Conservation (phyloP, 2,113 vertebrate species). For the Ciconia maguari region DNA sequence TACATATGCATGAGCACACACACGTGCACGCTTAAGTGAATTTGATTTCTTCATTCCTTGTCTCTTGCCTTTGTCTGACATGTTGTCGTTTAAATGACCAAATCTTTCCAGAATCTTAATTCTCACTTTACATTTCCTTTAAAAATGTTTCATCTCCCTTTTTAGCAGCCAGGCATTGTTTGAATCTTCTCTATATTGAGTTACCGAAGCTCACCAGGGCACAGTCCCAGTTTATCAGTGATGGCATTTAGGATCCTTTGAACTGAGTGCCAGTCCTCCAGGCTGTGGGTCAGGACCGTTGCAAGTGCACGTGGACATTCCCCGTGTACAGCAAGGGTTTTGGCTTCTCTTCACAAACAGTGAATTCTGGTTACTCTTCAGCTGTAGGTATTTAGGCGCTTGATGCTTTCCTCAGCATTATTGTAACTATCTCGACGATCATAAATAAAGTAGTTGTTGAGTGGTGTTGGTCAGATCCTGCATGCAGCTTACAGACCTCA, state of each 20-base stretch:
- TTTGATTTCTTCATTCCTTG: conserved; percentile 7
- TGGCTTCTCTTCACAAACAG: background rate
- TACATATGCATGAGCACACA: background rate
- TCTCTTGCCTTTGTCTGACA: conserved; percentile 23
- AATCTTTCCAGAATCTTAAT: background rate
- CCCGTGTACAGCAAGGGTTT: no score
- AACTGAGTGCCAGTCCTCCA: no score
- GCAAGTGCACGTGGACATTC: background rate
- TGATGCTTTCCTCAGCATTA: background rate
- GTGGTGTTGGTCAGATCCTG: background rate
- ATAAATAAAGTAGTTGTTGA: background rate
- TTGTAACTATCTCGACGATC: background rate
- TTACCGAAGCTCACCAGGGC: background rate
- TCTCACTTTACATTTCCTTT: background rate
- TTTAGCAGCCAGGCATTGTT: background rate
- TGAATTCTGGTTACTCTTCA: background rate
- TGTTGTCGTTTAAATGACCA: background rate
- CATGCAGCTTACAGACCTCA: background rate
- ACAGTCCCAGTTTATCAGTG: background rate
- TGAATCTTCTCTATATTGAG: background rate
- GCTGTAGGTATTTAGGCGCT: background rate
- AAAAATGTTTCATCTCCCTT: background rate
- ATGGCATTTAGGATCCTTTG: background rate
- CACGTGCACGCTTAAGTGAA: background rate
- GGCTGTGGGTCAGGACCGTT: background rate